Evolutionary conservation across 37 sponge, comb jelly and placozoan genomes (phyloP), one percentile per base, ranked within the genome.

Genomic region (Agelas oroides): DNA sequence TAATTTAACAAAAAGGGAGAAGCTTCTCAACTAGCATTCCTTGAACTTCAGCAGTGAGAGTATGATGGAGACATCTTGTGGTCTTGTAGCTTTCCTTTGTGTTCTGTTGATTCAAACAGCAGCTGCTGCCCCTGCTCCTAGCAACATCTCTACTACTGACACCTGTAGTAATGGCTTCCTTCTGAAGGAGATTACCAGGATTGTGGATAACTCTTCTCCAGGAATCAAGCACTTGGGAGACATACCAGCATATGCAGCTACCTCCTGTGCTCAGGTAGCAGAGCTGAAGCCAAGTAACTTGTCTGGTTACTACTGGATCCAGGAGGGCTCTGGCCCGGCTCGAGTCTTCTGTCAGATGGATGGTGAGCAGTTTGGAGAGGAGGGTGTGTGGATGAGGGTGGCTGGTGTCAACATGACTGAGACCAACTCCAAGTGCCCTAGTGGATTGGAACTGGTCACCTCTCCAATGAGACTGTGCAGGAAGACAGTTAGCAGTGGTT

Each of bases 241-340:
- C 62, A 27, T 61, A 23, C 62, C 62, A 27, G 62, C 62, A 5
- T 61, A 21, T 15, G 30, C 70, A 32, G 70, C 70, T 8, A 21
- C 34, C 37, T 69, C 70, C 37, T 69, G 70, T 46, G 46, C 46
- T 46, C 46, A 46, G 46, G 8, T 46, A 46, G 46, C 46, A 46
- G 46, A 46, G 46, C 46, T 46, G 46, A 46, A 8, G 46, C 46
- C 46, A 8, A 8, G 46, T 8, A 46, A 8, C 46, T 46, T 8
- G 46, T 84, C 84, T 63, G 75, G 75, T 2, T 61, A 73, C 33
- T 84, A 73, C 52, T 74, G 75, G 84, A 84, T 84, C 20, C 61
- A 61, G 20, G 54, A 62, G 12, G 41, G 36, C 19, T 30, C 31
- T 73, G 66, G 55, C 58, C 64, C 83, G 36, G 63, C 56, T 24